A percentile compares a stretch with the other conserved stretches of the same genome.
Evolutionary conservation across 2,797 vertebrate genomes (phyloP).

Genomic region (Chelon labrosus): DNA sequence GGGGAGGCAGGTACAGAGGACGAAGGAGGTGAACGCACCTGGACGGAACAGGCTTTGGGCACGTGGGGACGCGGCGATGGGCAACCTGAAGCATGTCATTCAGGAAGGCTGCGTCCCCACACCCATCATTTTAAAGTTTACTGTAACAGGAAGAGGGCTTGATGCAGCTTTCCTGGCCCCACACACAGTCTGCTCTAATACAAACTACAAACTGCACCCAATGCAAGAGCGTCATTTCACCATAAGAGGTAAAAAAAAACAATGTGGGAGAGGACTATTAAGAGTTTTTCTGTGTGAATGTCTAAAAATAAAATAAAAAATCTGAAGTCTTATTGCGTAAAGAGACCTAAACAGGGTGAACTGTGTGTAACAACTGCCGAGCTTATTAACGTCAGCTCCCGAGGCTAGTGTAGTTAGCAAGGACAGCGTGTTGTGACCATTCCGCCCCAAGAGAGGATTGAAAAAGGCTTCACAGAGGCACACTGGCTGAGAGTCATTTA

Average conservation of each 20-base stretch:
- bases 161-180: slow-evolving; percentile 13
- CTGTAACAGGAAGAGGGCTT: not conserved
- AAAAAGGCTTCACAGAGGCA: slow-evolving; percentile 70
- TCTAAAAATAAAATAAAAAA: slow-evolving; percentile 18
- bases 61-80: slow-evolving; percentile 29
- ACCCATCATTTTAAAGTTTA: slow-evolving; percentile 8
- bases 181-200: not conserved
- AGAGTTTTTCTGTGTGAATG: slow-evolving; percentile 8
- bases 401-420: slow-evolving; percentile 73
- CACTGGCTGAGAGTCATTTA: slow-evolving; percentile 77
- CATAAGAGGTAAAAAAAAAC: slow-evolving; percentile 2
- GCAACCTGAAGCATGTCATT: slow-evolving; percentile 40
- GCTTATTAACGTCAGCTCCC: slow-evolving; percentile 68
- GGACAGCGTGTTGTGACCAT: slow-evolving; percentile 73
- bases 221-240: slow-evolving; percentile 16
- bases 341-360: slow-evolving; percentile 58
- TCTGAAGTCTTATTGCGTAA: slow-evolving; percentile 38
- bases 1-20: slow-evolving; percentile 44
- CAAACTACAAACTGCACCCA: slow-evolving; percentile 19
- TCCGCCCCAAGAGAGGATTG: slow-evolving; percentile 69
- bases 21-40: slow-evolving; percentile 48
- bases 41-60: slow-evolving; percentile 65
- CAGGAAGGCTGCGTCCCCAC: not conserved
- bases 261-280: slow-evolving; percentile 18
- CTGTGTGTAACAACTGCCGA: slow-evolving; percentile 61